Evolutionary conservation across 2,797 vertebrate genomes (phyloP).

Genomic region (Eulemur coronatus): DNA sequence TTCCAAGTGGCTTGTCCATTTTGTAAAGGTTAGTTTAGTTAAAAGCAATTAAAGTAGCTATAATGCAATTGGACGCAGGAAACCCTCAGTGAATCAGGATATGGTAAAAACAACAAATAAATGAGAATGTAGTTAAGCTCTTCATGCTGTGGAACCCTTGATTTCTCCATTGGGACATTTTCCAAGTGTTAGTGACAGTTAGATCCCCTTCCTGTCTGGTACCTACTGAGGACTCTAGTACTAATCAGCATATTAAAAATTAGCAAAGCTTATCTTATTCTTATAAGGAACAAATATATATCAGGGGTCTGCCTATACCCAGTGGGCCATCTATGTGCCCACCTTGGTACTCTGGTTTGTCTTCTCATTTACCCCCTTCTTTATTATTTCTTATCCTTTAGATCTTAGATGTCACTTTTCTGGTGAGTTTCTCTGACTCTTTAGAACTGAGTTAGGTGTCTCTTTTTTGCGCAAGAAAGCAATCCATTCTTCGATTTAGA

Average conservation of each 20-base stretch:
- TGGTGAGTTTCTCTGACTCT: background rate
- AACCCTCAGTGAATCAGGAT: background rate
- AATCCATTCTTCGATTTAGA: background rate
- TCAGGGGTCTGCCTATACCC: background rate
- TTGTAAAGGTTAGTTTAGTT: background rate
- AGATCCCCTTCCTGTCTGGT: background rate
- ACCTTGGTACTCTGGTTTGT: background rate
- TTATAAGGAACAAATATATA: background rate
- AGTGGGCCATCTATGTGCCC: background rate
- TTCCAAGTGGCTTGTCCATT: background rate
- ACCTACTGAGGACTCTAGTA: background rate
- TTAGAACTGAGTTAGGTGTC: background rate
- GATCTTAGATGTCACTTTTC: background rate
- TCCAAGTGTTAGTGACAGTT: background rate
- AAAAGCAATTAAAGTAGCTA: background rate
- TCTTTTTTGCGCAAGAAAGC: background rate
- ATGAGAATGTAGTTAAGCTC: background rate
- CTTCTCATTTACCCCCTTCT: background rate
- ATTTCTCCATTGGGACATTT: background rate
- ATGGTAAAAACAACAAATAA: background rate
- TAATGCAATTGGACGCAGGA: background rate
- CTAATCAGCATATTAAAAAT: background rate
- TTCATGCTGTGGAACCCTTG: accelerated
- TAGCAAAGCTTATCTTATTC: background rate
- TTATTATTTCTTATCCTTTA: background rate